Evolutionary conservation across 2,797 vertebrate genomes (phyloP), one percentile per base, ranked within the genome.

Genomic region (Rhinichthys osculus): DNA sequence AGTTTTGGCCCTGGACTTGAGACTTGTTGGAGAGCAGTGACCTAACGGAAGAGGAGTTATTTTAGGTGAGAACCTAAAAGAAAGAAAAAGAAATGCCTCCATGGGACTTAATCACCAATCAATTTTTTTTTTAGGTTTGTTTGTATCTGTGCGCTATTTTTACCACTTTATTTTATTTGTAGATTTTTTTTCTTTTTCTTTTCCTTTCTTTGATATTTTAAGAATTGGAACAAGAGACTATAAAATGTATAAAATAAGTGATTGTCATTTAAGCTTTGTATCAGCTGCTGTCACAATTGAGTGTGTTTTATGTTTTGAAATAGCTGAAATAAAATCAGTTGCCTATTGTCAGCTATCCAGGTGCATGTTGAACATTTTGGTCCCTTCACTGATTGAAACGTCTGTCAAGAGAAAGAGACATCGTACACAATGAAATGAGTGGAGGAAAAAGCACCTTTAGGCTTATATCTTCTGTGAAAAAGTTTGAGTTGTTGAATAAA

Each of bases 361-460:
- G 95, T 96, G 97, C 97, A 97, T 97, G 97, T 97, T 93, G 94
- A 96, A 84, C 91, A 90, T 94, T 95, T 96, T 95, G 95, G 95
- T 96, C 94, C 91, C 94, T 91, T 95, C 96, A 96, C 95, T 93
- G 91, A 89, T 76, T 52, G 21, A 88, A 92, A 90, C 90, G 90
- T 91, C 81, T 72, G 84, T 66, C 64, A 33, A 52, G 21, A 78
- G 86, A 86, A 69, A 81, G 27, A 10, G 80, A 78, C 81, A 69
- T 33, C 42, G 38, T 70, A 64, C 59, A 14, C 70, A 21, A 50
- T 80, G 78, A 86, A 86, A 79, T 64, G 67, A 90, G 16, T 35
- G 33, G 77, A 73, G 76, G 35, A 44, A 40, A 84, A 93, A 79
- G 87, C 89, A 85, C 87, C 90, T 92, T 86, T 87, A 87, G 83